These are phyloP conservation scores for Caenorhabditis zanzibari DNA, from an alignment of 2,888 invertebrate genomes.

Conservation along the genomic window DNA sequence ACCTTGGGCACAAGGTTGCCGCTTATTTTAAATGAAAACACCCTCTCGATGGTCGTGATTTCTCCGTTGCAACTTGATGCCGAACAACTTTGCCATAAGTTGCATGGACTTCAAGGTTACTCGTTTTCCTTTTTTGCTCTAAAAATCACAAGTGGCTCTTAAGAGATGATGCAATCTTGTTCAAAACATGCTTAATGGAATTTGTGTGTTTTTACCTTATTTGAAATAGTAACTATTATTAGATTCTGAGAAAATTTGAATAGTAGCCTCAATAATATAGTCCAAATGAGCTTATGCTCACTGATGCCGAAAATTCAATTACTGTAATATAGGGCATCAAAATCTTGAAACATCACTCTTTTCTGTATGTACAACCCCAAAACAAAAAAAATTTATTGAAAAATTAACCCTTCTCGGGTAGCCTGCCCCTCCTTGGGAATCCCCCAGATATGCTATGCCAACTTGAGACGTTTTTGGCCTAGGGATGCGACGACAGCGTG, in stretches of 20 bases:
- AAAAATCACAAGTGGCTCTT: too few species aligned
- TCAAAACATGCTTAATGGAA: too few species aligned
- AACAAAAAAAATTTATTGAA: constrained; percentile 48
- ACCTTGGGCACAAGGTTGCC: constrained; percentile 29
- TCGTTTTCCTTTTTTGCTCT: constrained; percentile 12
- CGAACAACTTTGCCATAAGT: constrained; percentile 62
- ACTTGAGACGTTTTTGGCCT: constrained; percentile 54
- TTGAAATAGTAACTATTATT: neutral
- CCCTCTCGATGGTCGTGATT: constrained; percentile 55
- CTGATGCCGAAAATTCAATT: constrained; percentile 22
- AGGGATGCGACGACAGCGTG: constrained; percentile 59
- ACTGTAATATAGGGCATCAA: neutral
- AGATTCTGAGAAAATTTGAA: neutral
- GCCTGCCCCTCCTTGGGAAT: constrained; percentile 6
- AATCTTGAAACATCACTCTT: constrained; percentile 2
- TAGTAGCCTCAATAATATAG: too few species aligned
- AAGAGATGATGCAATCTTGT: too few species aligned
- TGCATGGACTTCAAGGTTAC: constrained; percentile 63
- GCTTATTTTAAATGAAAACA: constrained; percentile 52
- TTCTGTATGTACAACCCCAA: neutral
- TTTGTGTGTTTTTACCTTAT: too few species aligned
- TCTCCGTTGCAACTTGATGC: constrained; percentile 63
- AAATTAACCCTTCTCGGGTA: constrained; percentile 54
- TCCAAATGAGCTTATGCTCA: neutral
- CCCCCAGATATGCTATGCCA: constrained; percentile 34